phyloP scores from a whole-genome alignment of 2,888 invertebrate genomes.

The Coecobrya sp. region DNA sequence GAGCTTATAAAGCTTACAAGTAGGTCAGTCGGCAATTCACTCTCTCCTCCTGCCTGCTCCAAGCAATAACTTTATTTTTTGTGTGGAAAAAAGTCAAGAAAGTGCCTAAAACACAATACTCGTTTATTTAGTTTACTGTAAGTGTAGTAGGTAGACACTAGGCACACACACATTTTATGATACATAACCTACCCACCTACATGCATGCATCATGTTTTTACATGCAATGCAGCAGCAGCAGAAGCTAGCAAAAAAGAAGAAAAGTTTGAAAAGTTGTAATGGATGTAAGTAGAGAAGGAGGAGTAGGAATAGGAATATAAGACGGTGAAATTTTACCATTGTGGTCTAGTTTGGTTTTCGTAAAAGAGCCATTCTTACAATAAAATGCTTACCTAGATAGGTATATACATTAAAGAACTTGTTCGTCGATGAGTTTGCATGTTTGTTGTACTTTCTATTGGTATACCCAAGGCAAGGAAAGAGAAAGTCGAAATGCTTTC shows the following conservation, averaged over 20 bases:
- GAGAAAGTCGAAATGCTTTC: constrained; percentile 10
- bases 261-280: neutral
- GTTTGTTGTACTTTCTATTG: constrained; percentile 19
- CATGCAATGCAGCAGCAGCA: constrained; percentile 34
- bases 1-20: constrained; percentile 61
- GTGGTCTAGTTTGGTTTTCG: constrained; percentile 49
- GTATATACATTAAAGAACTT: neutral
- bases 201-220: neutral
- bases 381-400: constrained; percentile 1
- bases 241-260: constrained; percentile 3
- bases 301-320: neutral
- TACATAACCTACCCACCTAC: constrained; percentile 1
- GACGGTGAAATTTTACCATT: constrained; percentile 30
- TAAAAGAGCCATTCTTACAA: constrained; percentile 24
- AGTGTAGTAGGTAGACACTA: neutral
- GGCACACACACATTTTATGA: neutral
- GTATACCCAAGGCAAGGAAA: constrained; percentile 29
- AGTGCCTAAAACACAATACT: constrained; percentile 34
- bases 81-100: constrained; percentile 21
- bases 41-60: constrained; percentile 5
- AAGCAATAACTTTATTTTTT: constrained; percentile 54
- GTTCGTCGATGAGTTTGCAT: neutral
- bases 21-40: constrained; percentile 63
- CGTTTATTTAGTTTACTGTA: constrained; percentile 29
- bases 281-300: neutral